Evolutionary conservation across 2,113 vertebrate species (phyloP).

Genomic region (Thunnus thynnus): DNA sequence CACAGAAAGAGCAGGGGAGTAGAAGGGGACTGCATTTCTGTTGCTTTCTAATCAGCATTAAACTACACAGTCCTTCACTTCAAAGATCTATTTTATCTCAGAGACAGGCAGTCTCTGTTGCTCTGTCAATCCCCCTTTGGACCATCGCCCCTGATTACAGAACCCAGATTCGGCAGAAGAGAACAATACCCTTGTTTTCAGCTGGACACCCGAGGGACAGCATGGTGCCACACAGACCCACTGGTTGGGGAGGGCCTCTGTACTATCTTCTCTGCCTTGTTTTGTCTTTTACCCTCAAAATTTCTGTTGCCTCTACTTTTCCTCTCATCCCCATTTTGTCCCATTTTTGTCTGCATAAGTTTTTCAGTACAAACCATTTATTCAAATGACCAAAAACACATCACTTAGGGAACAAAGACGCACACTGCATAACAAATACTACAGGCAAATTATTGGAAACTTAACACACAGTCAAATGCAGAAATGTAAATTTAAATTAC

Average conservation of each 20-base stretch:
- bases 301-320: neutral
- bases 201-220: constrained; percentile 40
- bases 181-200: constrained; percentile 63
- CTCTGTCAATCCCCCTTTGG: constrained; percentile 40
- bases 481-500: neutral
- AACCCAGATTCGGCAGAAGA: constrained; percentile 54
- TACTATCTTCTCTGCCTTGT: constrained; percentile 29
- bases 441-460: neutral
- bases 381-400: neutral
- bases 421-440: neutral
- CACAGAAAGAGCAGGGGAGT: constrained; percentile 12
- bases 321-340: neutral
- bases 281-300: constrained; percentile 5
- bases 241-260: neutral
- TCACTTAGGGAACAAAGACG: neutral
- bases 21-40: constrained; percentile 11
- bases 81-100: constrained; percentile 47
- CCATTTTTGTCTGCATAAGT: neutral
- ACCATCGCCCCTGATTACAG: constrained; percentile 61
- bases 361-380: constrained; percentile 4
- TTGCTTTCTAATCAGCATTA: constrained; percentile 38
- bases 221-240: constrained; percentile 38
- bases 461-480: neutral
- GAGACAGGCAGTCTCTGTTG: constrained; percentile 49
- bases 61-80: constrained; percentile 41